phyloP scores from a whole-genome alignment of 2,797 vertebrate species.

The Protonibea diacanthus region DNA sequence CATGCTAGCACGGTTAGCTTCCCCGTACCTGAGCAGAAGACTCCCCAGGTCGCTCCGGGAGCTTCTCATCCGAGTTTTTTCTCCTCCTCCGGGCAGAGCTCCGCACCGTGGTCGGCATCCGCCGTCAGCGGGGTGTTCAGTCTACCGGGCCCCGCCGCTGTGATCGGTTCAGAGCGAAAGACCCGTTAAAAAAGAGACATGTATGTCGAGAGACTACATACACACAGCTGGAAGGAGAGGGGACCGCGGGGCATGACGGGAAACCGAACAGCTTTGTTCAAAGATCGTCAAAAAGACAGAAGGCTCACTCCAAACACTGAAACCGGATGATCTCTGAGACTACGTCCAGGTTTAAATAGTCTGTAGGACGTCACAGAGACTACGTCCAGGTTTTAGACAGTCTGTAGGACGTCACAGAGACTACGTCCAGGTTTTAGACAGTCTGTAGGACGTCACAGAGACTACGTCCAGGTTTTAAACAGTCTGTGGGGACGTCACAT shows the following conservation, averaged over 20 bases:
- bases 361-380: no score
- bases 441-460: no score
- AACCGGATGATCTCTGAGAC: no score
- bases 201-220: background rate
- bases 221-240: constrained; percentile 32
- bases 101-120: constrained; percentile 59
- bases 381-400: no score
- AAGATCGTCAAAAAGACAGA: background rate
- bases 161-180: background rate
- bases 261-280: background rate
- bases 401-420: no score
- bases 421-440: no score
- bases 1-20: constrained; percentile 58
- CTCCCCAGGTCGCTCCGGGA: constrained; percentile 29
- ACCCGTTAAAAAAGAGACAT: constrained; percentile 15
- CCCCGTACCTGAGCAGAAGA: constrained; percentile 36
- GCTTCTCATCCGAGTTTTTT: constrained; percentile 56
- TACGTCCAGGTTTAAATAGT: no score
- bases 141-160: background rate
- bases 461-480: no score
- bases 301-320: background rate
- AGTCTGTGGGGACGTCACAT: no score
- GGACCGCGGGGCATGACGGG: constrained; percentile 60
- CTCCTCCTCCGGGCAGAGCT: constrained; percentile 46
- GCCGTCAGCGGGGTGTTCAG: background rate